Conservation (phyloP, 2,797 vertebrate species). For the Oryzias dopingdopingensis region DNA sequence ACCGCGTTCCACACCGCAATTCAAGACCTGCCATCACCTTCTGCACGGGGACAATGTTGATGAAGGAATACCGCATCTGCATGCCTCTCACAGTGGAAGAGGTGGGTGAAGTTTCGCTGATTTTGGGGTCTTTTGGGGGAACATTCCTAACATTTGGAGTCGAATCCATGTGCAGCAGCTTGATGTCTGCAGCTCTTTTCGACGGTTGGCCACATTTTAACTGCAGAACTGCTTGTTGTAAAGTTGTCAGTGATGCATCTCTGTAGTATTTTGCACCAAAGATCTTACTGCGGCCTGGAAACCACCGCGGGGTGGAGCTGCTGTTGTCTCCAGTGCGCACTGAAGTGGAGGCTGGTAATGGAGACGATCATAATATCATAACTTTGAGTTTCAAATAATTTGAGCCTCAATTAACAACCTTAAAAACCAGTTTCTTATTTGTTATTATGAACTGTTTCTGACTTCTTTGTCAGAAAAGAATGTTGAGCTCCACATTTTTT, state of each 20-base stretch:
- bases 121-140: not conserved
- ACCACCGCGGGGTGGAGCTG: conserved; percentile 56
- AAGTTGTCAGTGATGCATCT: conserved; percentile 34
- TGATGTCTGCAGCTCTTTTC: not conserved
- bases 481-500: too few relatives aligned
- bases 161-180: not conserved
- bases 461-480: too few relatives aligned
- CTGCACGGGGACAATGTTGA: conserved; percentile 82
- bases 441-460: too few relatives aligned
- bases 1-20: not conserved
- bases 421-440: too few relatives aligned
- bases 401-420: too few relatives aligned
- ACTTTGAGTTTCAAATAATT: too few relatives aligned
- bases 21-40: conserved; percentile 9
- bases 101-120: conserved; percentile 77
- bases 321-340: conserved; percentile 9
- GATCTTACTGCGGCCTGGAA: not conserved
- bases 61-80: conserved; percentile 98
- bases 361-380: not conserved
- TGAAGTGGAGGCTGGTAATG: not conserved
- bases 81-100: conserved; percentile 98
- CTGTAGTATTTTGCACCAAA: conserved; percentile 27
- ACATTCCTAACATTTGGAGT: too few relatives aligned
- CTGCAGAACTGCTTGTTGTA: not conserved
- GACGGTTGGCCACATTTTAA: not conserved